phyloP scores from a whole-genome alignment of 1,140 invertebrate genomes.

The Drosophila repletoides region DNA sequence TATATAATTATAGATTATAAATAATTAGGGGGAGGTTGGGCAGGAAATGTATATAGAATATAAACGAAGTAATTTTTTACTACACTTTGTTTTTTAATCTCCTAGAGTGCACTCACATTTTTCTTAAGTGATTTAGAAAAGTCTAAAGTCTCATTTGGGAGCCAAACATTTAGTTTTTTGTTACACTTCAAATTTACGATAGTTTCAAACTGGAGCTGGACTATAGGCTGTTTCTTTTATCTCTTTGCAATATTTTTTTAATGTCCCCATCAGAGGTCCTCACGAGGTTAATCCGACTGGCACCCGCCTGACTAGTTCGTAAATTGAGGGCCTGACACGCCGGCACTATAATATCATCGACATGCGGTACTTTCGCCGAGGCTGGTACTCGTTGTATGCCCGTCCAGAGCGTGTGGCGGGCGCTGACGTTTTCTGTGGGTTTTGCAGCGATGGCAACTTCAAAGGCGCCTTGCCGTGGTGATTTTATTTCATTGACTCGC shows the following conservation, averaged over 20 bases:
- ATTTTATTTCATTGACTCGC: constrained; percentile 42
- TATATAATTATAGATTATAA: too few species aligned
- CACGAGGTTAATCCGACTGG: constrained; percentile 2
- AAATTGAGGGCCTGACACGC: constrained; percentile 39
- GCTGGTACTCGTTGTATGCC: constrained; percentile 55
- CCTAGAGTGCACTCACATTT: too few species aligned
- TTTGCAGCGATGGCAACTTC: constrained; percentile 46
- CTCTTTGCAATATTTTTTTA: constrained; percentile 9
- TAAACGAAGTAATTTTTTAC: too few species aligned
- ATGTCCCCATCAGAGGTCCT: constrained; percentile 9
- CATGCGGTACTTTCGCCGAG: constrained; percentile 59
- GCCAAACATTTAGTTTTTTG: too few species aligned
- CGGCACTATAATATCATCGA: constrained; percentile 50
- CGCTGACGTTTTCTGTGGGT: constrained; percentile 21
- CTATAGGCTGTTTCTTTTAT: background rate
- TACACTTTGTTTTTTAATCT: too few species aligned
- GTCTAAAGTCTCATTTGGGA: too few species aligned
- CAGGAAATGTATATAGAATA: too few species aligned
- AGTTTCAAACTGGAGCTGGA: background rate
- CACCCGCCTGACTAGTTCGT: constrained; percentile 15
- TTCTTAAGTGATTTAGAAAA: too few species aligned
- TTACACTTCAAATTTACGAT: background rate
- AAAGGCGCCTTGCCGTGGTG: constrained; percentile 54
- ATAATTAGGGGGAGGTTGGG: too few species aligned
- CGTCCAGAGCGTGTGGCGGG: constrained; percentile 55